Evolutionary conservation across 1,140 invertebrate species (phyloP), one percentile per base, ranked within the genome.

Genomic region (Parasteatoda tepidariorum): DNA sequence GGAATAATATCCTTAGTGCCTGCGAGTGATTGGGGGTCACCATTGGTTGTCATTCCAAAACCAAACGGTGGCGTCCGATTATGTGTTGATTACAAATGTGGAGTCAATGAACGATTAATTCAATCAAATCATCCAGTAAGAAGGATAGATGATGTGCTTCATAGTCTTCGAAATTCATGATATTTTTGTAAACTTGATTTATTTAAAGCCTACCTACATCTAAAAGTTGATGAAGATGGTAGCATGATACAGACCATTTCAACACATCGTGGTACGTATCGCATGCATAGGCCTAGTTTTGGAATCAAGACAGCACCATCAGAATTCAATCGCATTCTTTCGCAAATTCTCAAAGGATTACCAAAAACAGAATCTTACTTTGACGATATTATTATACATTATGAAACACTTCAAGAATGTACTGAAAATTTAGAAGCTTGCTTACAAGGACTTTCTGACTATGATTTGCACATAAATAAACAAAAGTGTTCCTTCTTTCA

Each of bases 11-110:
- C 68, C 4, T 26, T 24, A 54, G 3, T 28, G 13, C 11, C 5
- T 28, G 5, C 82, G 1, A 87, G 86, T 31, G 88, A 90, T 55
- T 91, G 89, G 89, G 89, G 88, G 13, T 87, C 89, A n/a, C 89
- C 90, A 9, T 71, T 90, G 26, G 86, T 90, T 75, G 84, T 87
- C 0, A 86, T 89, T 3, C 86, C 86, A 61, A 90, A 90, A 85
- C 9, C 85, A 11, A 87, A 90, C 85, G 88, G 88, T 24, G 74
- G 62, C 38, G 85, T 88, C 4, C 73, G 89, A 24, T 57, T 90
- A 0, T 90, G 88, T 76, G 88, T 86, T 15, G 89, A 90, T 85
- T 91, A 88, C 78, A 88, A 87, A 84, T 15, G n/a, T 3, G 55
- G 54, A 31, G 54, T 76, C 4, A 81, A 81, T 31, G n/a, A 74